These are phyloP conservation scores for Nasonovia ribisnigri DNA, from an alignment of 2,888 invertebrate species.

Conservation along the genomic window DNA sequence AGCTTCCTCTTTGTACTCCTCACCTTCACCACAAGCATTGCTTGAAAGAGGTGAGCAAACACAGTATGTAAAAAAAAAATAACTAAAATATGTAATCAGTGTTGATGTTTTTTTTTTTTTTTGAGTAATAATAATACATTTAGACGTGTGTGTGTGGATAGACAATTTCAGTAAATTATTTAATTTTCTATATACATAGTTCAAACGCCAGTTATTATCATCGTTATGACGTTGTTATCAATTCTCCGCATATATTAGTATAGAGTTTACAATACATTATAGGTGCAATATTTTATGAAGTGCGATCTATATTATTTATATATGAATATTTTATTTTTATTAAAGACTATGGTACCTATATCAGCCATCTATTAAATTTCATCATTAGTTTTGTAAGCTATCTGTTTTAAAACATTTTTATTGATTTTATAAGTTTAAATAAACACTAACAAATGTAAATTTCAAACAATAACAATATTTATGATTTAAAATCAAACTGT, in stretches of 20 bases:
- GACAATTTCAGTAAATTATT: not conserved
- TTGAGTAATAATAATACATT: not conserved
- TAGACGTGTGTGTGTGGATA: too few relatives aligned
- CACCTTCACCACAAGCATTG: too few relatives aligned
- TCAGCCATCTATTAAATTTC: not conserved
- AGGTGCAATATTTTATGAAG: not conserved
- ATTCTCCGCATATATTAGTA: not conserved
- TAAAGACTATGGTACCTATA: not conserved
- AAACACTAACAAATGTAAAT: not conserved
- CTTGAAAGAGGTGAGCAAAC: too few relatives aligned
- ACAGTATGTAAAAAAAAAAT: too few relatives aligned
- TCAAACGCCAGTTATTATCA: not conserved
- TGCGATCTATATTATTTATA: not conserved
- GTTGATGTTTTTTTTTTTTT: too few relatives aligned
- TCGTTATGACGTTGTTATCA: not conserved
- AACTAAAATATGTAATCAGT: too few relatives aligned
- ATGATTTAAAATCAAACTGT: not conserved
- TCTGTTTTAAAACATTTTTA: not conserved
- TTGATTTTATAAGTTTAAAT: not conserved
- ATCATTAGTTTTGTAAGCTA: not conserved
- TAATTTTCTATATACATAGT: not conserved
- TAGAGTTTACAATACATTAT: not conserved
- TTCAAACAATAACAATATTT: not conserved
- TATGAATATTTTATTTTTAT: not conserved
- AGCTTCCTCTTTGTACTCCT: too few relatives aligned